Percentiles rank a stretch among this genome's conserved stretches.
Conservation (phyloP, 2,888 invertebrate species). For the Drosophila putrida region DNA sequence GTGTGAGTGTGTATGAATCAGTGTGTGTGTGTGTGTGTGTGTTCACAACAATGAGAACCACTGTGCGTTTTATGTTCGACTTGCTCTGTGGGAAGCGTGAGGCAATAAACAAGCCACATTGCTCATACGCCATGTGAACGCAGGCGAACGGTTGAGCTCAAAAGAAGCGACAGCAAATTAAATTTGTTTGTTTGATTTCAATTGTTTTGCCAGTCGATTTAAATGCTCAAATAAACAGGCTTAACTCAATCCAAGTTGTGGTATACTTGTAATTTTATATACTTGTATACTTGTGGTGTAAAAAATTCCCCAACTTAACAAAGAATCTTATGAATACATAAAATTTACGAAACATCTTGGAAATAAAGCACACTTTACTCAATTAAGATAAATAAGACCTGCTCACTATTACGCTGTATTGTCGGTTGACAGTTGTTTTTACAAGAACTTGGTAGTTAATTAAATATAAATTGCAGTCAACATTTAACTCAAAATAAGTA, state of each 20-base stretch:
- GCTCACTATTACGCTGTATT: not conserved
- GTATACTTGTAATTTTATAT: not conserved
- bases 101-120: slow-evolving; percentile 75
- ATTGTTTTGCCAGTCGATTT: slow-evolving; percentile 59
- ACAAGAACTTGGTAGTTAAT: not conserved
- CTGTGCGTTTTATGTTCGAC: slow-evolving; percentile 65
- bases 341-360: not conserved
- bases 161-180: slow-evolving; percentile 54
- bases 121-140: slow-evolving; percentile 67
- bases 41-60: slow-evolving; percentile 39
- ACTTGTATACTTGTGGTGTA: not conserved
- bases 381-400: not conserved
- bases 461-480: not conserved
- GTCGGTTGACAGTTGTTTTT: not conserved
- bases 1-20: slow-evolving; percentile 13
- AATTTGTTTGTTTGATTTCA: slow-evolving; percentile 64
- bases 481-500: too few species aligned
- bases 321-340: not conserved
- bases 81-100: slow-evolving; percentile 41
- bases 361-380: not conserved
- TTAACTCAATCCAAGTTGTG: not conserved
- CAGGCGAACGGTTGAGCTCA: not conserved
- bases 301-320: not conserved
- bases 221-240: slow-evolving; percentile 50
- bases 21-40: slow-evolving; percentile 23